Percentiles rank a stretch among this genome's conserved stretches.
Conservation (phyloP, 2,113 vertebrate genomes). For the Ahaetulla prasina region DNA sequence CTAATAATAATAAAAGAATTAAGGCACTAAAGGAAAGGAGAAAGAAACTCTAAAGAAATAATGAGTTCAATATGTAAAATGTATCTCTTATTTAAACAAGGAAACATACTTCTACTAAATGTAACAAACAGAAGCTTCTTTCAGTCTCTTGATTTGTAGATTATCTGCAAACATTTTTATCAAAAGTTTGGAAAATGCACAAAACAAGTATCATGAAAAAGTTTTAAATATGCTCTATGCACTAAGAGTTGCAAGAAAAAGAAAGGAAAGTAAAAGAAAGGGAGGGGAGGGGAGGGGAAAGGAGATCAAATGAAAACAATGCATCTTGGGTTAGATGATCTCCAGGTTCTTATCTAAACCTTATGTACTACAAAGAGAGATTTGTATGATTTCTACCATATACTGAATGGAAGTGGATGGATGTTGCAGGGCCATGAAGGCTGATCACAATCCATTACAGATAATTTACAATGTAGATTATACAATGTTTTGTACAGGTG, state of each 20-base stretch:
- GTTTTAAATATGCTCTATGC: background rate
- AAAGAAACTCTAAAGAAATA: background rate
- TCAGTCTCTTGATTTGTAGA: background rate
- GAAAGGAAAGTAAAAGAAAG: too few relatives aligned
- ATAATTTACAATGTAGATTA: background rate
- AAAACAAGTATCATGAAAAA: background rate
- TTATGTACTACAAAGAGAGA: background rate
- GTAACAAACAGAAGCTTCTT: background rate
- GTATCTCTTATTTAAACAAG: background rate
- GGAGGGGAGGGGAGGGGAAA: too few relatives aligned
- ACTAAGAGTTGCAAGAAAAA: background rate
- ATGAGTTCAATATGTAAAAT: background rate
- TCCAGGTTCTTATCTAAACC: background rate
- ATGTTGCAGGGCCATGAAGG: background rate
- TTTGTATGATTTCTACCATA: background rate
- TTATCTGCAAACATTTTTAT: background rate
- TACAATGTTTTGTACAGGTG: background rate
- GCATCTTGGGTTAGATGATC: background rate
- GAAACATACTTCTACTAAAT: background rate
- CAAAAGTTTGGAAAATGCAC: background rate
- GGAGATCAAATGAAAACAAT: background rate
- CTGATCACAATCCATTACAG: background rate
- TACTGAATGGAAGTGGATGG: background rate
- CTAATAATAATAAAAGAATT: background rate
- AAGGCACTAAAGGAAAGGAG: background rate